Evolutionary conservation across 2,113 vertebrate genomes (phyloP), one percentile per base, ranked within the genome.

Genomic region (Hassar affinis): DNA sequence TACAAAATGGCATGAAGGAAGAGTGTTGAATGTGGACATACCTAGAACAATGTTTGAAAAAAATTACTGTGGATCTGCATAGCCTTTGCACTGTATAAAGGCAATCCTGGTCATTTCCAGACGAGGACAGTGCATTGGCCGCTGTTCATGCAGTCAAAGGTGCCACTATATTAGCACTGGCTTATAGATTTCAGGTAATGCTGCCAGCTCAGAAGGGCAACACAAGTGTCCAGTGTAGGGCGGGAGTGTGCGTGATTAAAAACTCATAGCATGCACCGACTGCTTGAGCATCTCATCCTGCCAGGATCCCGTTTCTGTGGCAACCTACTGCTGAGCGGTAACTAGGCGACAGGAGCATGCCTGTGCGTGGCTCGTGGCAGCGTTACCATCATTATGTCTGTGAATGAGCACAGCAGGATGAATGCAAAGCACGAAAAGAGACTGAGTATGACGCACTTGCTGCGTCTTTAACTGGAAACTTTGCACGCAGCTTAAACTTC

Each of bases 251-350:
- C 10, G 25, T 42, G 45, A 72, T 42, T 86, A 88, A 88, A 85
- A 83, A 81, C 7, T 59, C 38, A 56, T 61, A 90, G 88, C 89
- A 90, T 88, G 85, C 85, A 92, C 92, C 89, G 89, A 92, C 92
- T 92, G 92, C 90, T 91, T 93, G 90, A 91, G 89, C 90, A 92
- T 93, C 90, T 91, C 90, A 89, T 90, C 90, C 90, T 88, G 91
- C 77, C 78, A 84, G 91, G 92, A 93, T 92, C 90, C 91, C 79
- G 93, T 95, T 94, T 94, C 94, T 92, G 93, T 94, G 92, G 94
- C 92, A 95, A 95, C 94, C 92, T 93, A 92, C 93, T 94, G 92
- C 92, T 82, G 92, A 92, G 90, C 57, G 87, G 93, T 94, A 94
- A 93, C 94, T 91, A 94, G 91, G 94, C 93, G 93, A 94, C 94